Base-by-base conservation (phyloP, 2,797 vertebrate species). In the Aeoliscus strigatus region DNA sequence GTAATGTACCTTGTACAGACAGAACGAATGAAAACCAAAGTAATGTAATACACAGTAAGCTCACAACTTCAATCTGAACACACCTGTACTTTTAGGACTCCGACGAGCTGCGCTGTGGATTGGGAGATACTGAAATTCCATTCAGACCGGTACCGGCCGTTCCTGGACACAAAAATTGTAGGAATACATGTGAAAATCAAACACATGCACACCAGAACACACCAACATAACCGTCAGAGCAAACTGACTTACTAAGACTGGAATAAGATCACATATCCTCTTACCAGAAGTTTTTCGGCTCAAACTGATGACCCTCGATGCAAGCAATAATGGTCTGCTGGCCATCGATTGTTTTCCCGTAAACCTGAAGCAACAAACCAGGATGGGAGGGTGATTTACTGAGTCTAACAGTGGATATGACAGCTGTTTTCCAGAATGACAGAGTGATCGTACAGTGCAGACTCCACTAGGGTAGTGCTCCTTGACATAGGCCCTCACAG, bases 211-310 rank as follows among this genome's bases (percentile, higher is more conserved):
- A 17, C 17, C 1, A 5, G 0, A 1, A 29, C 17, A 18, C 16
- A 30, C 0, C 7, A 10, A 30, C 7, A 39, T 16, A 10, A 51
- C 2, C 32, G 4, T 29, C 21, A 15, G 4, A 5, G 2, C 5
- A 5, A 42, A 60, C 55, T 8, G 27, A 23, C 55, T 46, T 11
- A 17, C 5, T 5, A 23, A 11, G 25, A 27, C 39, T 46, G 25
- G 17, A 55, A 26, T 49, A 1, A 38, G 7, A 47, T 34, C 5
- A 12, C 29, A 9, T 6, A 31, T 40, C 8, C 37, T 36, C 69
- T 90, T 89, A 97, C 93, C 93, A 97, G 80, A 95, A 97, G 77
- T 96, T 97, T 86, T 94, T 91, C 47, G 93, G 92, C 77, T 97
- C 93, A 87, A 96, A 97, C 43, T 94, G 93, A 86, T 97, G 94